Conservation (phyloP, 2,113 vertebrate genomes). For the Podarcis muralis region DNA sequence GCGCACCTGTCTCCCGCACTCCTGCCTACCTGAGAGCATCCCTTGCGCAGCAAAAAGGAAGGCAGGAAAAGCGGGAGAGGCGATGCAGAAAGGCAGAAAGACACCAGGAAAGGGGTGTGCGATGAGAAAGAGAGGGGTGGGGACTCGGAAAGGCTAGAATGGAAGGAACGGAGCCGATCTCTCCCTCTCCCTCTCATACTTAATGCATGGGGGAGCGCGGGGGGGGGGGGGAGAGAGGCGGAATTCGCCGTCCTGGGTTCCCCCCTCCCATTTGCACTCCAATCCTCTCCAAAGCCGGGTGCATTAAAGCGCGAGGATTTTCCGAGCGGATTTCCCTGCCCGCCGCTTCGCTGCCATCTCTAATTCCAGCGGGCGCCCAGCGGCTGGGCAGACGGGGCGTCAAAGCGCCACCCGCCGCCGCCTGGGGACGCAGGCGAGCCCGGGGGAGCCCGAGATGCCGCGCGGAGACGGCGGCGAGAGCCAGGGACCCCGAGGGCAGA, state of each 20-base stretch:
- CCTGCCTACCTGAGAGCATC: neutral
- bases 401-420: neutral
- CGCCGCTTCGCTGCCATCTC: slow-evolving; percentile 21
- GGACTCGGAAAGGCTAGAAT: neutral
- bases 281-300: slow-evolving; percentile 32
- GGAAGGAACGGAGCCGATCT: neutral
- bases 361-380: slow-evolving; percentile 17
- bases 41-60: neutral
- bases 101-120: no score
- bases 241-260: neutral
- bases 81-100: neutral
- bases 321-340: slow-evolving; percentile 22
- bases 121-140: neutral
- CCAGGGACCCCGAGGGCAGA: neutral
- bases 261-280: slow-evolving; percentile 9
- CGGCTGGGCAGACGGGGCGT: neutral
- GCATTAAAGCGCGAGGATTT: slow-evolving; percentile 29
- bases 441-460: slow-evolving; percentile 9
- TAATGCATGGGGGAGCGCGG: neutral
- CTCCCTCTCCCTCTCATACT: neutral
- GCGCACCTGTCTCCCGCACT: neutral
- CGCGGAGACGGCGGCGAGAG: neutral
- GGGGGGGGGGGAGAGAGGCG: neutral
- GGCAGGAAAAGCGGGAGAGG: neutral
- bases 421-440: neutral